Percentiles rank a stretch among this genome's conserved stretches.
Evolutionary conservation across 2,113 vertebrate species (phyloP).

Genomic region (Microcebus tavaratra): DNA sequence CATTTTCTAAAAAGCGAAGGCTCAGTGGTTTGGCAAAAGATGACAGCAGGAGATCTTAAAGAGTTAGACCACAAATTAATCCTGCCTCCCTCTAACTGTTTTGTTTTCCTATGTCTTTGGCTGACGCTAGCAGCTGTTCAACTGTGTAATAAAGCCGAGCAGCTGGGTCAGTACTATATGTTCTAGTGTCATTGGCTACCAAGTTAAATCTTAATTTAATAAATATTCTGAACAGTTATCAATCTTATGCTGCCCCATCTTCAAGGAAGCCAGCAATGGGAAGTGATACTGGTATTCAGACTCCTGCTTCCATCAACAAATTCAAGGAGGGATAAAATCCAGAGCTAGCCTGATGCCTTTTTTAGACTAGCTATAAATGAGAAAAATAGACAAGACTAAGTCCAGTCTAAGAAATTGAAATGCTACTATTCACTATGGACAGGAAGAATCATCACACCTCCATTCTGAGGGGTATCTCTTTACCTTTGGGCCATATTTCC

Average conservation of each 20-base stretch:
- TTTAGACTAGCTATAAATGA: background rate
- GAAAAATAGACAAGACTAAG: background rate
- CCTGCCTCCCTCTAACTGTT: conserved; percentile 1
- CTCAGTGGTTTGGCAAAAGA: conserved; percentile 23
- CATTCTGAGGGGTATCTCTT: background rate
- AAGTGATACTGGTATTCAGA: background rate
- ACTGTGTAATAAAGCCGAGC: conserved; percentile 49
- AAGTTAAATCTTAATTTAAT: conserved; percentile 29
- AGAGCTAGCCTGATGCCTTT: background rate
- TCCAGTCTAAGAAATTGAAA: background rate
- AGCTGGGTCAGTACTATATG: conserved; percentile 49
- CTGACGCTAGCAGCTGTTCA: conserved; percentile 32
- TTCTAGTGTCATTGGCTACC: conserved; percentile 19
- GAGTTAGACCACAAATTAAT: conserved; percentile 42
- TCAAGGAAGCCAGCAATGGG: background rate
- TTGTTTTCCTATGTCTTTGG: background rate
- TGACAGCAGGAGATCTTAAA: conserved; percentile 14
- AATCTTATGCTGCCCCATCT: background rate
- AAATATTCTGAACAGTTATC: conserved; percentile 23
- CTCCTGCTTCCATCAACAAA: background rate
- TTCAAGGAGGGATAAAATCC: background rate
- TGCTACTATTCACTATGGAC: background rate
- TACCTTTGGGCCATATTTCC: background rate
- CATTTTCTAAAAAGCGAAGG: conserved; percentile 35
- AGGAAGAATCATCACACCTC: background rate